phyloP scores from a whole-genome alignment of 2,888 invertebrate species.

The Diaperis boleti region DNA sequence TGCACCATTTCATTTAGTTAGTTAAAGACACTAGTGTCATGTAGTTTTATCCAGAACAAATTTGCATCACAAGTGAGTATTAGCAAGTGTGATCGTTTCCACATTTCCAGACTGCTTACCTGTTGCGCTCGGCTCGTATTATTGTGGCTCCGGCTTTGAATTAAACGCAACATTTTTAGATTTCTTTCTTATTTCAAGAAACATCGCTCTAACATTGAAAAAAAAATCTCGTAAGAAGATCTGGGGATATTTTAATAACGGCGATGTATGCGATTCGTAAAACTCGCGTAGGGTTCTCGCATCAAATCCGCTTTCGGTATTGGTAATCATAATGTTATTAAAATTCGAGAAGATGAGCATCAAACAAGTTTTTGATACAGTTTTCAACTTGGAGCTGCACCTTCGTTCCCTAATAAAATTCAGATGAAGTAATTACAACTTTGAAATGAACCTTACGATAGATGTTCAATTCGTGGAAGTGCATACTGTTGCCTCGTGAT shows the following conservation, averaged over 20 bases:
- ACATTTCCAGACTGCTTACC: slow-evolving; percentile 22
- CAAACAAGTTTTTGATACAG: too few species aligned
- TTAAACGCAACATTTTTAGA: slow-evolving; percentile 10
- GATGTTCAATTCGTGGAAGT: too few species aligned
- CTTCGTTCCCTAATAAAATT: neutral
- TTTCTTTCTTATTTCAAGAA: slow-evolving; percentile 5
- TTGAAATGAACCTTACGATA: slow-evolving; percentile 3
- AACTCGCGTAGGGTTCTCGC: neutral
- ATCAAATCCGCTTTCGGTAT: neutral
- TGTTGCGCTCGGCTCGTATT: slow-evolving; percentile 22
- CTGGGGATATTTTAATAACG: neutral
- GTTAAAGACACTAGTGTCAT: neutral
- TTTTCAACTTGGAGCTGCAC: slow-evolving; percentile 1
- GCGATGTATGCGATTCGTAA: neutral
- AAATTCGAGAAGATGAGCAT: neutral
- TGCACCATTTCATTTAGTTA: neutral
- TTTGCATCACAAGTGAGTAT: slow-evolving; percentile 12
- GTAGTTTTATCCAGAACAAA: slow-evolving; percentile 4
- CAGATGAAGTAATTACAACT: slow-evolving; percentile 6
- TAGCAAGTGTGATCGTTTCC: neutral
- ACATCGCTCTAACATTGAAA: neutral
- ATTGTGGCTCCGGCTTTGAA: neutral
- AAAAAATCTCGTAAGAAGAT: slow-evolving; percentile 1
- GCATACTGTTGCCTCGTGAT: too few species aligned
- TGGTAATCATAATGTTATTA: neutral